These are phyloP conservation scores for Xestobium rufovillosum DNA, from an alignment of 2,888 invertebrate species.

Conservation along the genomic window DNA sequence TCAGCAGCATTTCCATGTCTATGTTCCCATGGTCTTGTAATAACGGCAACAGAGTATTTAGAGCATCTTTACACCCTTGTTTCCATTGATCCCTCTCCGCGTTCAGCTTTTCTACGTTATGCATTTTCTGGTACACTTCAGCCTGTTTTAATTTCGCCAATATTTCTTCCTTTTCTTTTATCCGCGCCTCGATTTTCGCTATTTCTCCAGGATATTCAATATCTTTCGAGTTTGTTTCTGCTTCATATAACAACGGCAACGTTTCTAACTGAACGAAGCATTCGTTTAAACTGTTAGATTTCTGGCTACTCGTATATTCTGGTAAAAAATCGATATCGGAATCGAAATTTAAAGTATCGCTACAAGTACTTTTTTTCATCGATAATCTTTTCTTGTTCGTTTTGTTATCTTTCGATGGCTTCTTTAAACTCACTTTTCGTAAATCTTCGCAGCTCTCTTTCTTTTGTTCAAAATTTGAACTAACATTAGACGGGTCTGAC, in stretches of 20 bases:
- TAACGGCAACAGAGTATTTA: background rate
- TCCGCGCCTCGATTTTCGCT: background rate
- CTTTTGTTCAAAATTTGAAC: background rate
- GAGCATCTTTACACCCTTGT: background rate
- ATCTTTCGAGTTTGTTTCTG: background rate
- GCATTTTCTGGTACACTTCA: background rate
- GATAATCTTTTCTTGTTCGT: background rate
- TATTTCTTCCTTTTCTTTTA: background rate
- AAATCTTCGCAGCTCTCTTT: background rate
- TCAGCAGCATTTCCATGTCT: background rate
- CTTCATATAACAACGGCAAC: constrained; percentile 1
- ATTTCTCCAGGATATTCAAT: background rate
- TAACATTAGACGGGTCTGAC: background rate
- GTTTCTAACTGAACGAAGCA: background rate
- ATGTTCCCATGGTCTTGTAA: background rate
- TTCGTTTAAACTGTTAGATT: background rate
- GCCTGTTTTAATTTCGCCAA: background rate
- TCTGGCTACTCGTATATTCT: constrained; percentile 1
- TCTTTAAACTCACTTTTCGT: background rate
- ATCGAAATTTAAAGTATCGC: background rate
- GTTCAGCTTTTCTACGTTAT: background rate
- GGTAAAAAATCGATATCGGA: background rate
- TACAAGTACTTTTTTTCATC: background rate
- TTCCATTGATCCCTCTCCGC: background rate
- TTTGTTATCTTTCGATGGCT: too few relatives aligned